Base-by-base conservation (phyloP, 2,797 vertebrate species). In the Hozukius guyotensis region DNA sequence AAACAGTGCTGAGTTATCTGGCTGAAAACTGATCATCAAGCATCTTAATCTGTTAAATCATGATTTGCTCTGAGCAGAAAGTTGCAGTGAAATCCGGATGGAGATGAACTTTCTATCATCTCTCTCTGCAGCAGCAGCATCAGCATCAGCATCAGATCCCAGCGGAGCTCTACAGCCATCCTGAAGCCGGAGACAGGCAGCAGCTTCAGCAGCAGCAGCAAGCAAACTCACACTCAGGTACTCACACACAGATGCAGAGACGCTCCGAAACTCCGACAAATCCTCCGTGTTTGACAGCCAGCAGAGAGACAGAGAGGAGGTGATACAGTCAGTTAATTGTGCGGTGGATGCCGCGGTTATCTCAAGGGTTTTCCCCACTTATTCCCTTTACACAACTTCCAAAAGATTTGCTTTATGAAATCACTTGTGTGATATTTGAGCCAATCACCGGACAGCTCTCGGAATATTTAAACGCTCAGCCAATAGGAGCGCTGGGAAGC, bases 371-470 rank as follows among this genome's bases (percentile, higher is more conserved):
- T 89, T 89, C 55, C 81, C 84, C 82, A 92, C 85, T 91, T 92
- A 92, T 89, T 92, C 91, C 93, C 91, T 92, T 93, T 78, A 91
- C 91, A 91, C 93, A 96, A 96, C 94, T 96, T 96, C 88, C 78
- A 86, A 90, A 93, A 92, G 84, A 93, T 89, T 93, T 94, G 92
- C 94, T 95, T 95, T 95, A 95, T 95, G 94, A 95, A 94, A 95
- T 93, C 89, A 67, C 79, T 87, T 76, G 85, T 91, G 87, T 55
- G 81, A 34, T 27, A 67, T 86, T 78, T 75, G 70, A 87, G 75
- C 95, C 95, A 96, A 96, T 95, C 79, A 55, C 22, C 64, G 73
- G 22, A 12, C 67, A 49, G 69, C 52, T 75, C 10, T 25, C 6
- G 78, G 87, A 92, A 93, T 94, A 91, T 93, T 91, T 88, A 88